Conservation (phyloP, 2,888 invertebrate species). For the Phengaris arion region DNA sequence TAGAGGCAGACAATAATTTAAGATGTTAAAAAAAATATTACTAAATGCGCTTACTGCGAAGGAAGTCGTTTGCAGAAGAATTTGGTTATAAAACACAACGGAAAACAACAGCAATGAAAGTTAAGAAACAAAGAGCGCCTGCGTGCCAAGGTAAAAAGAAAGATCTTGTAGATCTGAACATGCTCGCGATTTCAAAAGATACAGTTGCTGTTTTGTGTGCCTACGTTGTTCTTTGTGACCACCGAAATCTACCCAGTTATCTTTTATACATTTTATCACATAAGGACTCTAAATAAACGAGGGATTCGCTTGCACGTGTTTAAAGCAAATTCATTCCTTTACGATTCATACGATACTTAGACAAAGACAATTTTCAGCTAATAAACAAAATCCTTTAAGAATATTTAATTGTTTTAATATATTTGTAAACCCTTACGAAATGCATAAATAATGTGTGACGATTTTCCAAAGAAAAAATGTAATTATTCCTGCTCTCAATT, state of each 20-base stretch:
- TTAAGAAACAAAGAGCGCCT: neutral
- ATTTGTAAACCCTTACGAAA: neutral
- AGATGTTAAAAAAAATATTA: too few species aligned
- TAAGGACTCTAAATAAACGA: neutral
- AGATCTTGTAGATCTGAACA: neutral
- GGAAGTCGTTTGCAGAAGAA: neutral
- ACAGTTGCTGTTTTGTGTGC: neutral
- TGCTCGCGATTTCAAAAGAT: slow-evolving; percentile 10
- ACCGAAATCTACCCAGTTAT: neutral
- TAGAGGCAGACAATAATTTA: too few species aligned
- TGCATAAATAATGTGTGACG: neutral
- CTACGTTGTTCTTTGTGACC: neutral
- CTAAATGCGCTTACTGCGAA: neutral
- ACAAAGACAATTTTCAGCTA: neutral
- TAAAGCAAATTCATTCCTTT: neutral
- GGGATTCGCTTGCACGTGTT: slow-evolving; percentile 6
- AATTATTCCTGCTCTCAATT: neutral
- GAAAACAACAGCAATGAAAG: neutral
- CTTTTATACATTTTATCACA: slow-evolving; percentile 1
- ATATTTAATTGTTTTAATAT: neutral
- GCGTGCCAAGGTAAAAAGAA: slow-evolving; percentile 12
- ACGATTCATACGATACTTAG: neutral
- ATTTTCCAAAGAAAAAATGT: too few species aligned
- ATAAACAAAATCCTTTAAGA: neutral
- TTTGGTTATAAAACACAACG: neutral